Conservation (phyloP, 2,113 vertebrate genomes). For the Ursus arctos region DNA sequence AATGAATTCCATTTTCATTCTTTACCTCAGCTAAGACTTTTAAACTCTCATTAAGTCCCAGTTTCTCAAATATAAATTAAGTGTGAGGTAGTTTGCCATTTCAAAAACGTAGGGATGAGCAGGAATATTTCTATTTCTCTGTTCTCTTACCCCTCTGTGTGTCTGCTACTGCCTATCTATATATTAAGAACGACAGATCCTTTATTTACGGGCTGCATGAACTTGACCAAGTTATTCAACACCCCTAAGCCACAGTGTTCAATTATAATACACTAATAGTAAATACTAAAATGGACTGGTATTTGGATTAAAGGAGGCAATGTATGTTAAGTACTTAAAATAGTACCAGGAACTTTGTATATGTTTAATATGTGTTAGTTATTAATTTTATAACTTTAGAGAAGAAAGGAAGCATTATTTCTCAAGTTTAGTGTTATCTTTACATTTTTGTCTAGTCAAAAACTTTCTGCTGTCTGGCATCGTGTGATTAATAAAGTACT, state of each 20-base stretch:
- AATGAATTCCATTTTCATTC: slow-evolving; percentile 28
- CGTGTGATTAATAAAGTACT: slow-evolving; percentile 53
- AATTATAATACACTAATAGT: slow-evolving; percentile 6
- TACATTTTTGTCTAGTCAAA: slow-evolving; percentile 37
- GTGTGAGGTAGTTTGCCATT: neutral
- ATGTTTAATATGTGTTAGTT: neutral
- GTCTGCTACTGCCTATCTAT: neutral
- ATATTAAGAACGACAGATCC: neutral
- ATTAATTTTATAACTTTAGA: slow-evolving; percentile 31
- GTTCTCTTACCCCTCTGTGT: neutral
- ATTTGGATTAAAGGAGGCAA: neutral
- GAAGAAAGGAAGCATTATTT: slow-evolving; percentile 31
- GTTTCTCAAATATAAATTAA: slow-evolving; percentile 2
- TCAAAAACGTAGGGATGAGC: neutral
- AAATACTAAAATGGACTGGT: neutral
- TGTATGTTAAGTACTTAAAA: slow-evolving; percentile 38
- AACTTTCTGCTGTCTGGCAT: neutral
- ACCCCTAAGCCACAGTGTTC: neutral
- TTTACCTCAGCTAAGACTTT: slow-evolving; percentile 2
- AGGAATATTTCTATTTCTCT: neutral
- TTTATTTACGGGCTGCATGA: slow-evolving; percentile 23
- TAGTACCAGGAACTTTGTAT: neutral
- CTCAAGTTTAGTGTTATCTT: neutral
- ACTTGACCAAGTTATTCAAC: slow-evolving; percentile 30
- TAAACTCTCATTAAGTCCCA: neutral